Evolutionary conservation across 1,140 invertebrate species (phyloP).

Genomic region (Tenebrio molitor): DNA sequence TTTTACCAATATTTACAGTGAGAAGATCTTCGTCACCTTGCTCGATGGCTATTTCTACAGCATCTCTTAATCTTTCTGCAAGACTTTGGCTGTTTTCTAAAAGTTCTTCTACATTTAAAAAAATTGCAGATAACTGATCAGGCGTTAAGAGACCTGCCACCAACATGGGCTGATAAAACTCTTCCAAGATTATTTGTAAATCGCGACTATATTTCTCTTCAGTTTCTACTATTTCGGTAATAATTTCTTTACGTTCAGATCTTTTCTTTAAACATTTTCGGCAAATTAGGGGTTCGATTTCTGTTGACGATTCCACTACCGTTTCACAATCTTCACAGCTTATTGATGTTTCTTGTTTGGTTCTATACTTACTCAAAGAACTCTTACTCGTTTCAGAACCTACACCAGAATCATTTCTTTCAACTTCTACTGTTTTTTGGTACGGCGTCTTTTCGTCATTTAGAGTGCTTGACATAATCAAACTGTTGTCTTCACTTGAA

Average conservation of each 20-base stretch:
- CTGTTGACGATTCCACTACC: constrained; percentile 76
- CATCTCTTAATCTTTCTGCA: constrained; percentile 87
- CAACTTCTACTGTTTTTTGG: constrained; percentile 77
- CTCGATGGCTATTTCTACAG: constrained; percentile 87
- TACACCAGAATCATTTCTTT: constrained; percentile 93
- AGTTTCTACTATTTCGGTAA: constrained; percentile 96
- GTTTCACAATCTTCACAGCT: constrained; percentile 85
- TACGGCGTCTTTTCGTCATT: constrained; percentile 68
- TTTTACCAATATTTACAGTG: constrained; percentile 91
- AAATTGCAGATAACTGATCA: constrained; percentile 89
- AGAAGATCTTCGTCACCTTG: constrained; percentile 84
- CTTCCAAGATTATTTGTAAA: constrained; percentile 91
- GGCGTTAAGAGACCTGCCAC: constrained; percentile 87
- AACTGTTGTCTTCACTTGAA: constrained; percentile 78
- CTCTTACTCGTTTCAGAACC: constrained; percentile 93
- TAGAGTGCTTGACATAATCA: constrained; percentile 71
- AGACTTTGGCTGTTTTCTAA: constrained; percentile 90
- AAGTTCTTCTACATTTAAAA: constrained; percentile 94
- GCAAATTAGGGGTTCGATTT: constrained; percentile 83
- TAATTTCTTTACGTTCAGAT: constrained; percentile 92
- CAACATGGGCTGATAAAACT: constrained; percentile 94
- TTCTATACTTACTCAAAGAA: constrained; percentile 80
- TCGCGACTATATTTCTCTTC: constrained; percentile 96
- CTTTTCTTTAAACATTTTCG: constrained; percentile 89
- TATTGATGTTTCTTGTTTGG: constrained; percentile 67